Evolutionary conservation across 1,140 invertebrate species (phyloP), one percentile per base, ranked within the genome.

Genomic region (Procambarus virginalis): DNA sequence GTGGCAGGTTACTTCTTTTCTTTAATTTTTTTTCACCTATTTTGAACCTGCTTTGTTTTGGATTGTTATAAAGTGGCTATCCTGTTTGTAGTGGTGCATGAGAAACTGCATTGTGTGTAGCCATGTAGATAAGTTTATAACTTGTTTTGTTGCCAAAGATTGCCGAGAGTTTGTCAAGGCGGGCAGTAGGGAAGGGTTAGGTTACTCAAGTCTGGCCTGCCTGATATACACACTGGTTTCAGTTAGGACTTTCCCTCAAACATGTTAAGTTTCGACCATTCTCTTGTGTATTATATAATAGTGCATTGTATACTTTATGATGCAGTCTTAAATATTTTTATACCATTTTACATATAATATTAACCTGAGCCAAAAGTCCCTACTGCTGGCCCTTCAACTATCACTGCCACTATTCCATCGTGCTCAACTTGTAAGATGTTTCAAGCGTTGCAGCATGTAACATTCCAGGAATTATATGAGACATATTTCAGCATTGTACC

Each of bases 61-160:
- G 22, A 73, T 80, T 17, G 48, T 80, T 55, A 80, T 58, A 46
- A 80, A 73, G 68, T 73, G 68, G 22, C 68, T 73, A 22, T 73
- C 68, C 68, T 80, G n/a, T 55, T 51, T 48, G 49, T 80, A 80
- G 49, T 80, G 49, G 55, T 80, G 78, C 78, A 55, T 80, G 78
- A 80, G 49, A 80, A 80, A 58, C 49, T 58, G 55, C 46, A 46
- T 22, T 51, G 48, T 55, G 78, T 34, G n/a, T 34, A 34, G 55
- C 34, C 58, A 48, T 58, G 22, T 55, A 49, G 14, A 77, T 45
- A 78, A 34, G 75, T 64, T 73, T 84, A 76, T 80, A 64, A 89
- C 58, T 76, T 78, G 51, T 84, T 84, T 89, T 84, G 88, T 89
- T 89, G 88, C 88, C 88, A 89, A 89, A 89, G 88, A 89, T 76